phyloP scores from a whole-genome alignment of 2,888 invertebrate genomes.

The Cryptocephalus primarius region DNA sequence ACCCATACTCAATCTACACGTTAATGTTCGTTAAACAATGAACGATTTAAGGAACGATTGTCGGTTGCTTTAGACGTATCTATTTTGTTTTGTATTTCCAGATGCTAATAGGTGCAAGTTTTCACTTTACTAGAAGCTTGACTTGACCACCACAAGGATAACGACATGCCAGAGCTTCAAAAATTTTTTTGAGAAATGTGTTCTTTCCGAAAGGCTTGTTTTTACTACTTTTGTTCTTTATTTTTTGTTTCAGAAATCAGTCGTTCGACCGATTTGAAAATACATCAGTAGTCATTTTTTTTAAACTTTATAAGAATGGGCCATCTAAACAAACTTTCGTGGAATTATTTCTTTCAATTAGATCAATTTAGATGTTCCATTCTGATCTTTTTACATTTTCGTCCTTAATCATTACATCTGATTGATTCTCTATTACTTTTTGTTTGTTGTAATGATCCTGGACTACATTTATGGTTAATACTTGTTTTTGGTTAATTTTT shows the following conservation, averaged over 20 bases:
- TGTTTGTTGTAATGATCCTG: too few species aligned
- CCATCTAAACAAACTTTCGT: background rate
- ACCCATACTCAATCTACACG: slow-evolving; percentile 20
- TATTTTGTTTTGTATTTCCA: slow-evolving; percentile 42
- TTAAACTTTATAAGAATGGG: background rate
- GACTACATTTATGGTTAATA: too few species aligned
- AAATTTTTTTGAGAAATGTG: slow-evolving; percentile 15
- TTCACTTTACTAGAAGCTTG: slow-evolving; percentile 23
- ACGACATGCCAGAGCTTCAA: slow-evolving; percentile 21
- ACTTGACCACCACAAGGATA: slow-evolving; percentile 22
- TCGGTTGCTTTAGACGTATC: slow-evolving; percentile 32
- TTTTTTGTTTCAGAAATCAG: background rate
- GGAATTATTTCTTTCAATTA: background rate
- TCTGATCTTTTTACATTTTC: too few species aligned
- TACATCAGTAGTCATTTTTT: background rate
- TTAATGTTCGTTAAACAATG: slow-evolving; percentile 3
- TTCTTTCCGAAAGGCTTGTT: slow-evolving; percentile 11
- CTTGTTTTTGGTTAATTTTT: too few species aligned
- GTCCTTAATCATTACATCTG: slow-evolving; percentile 1
- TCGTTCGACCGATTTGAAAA: too few species aligned
- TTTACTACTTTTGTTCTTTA: slow-evolving; percentile 2
- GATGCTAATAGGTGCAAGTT: slow-evolving; percentile 35
- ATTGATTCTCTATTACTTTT: background rate
- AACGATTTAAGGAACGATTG: slow-evolving; percentile 5
- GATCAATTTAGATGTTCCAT: too few species aligned